These are phyloP conservation scores for Prochilodus magdalenae DNA, from an alignment of 2,113 vertebrate species.

Conservation along the genomic window DNA sequence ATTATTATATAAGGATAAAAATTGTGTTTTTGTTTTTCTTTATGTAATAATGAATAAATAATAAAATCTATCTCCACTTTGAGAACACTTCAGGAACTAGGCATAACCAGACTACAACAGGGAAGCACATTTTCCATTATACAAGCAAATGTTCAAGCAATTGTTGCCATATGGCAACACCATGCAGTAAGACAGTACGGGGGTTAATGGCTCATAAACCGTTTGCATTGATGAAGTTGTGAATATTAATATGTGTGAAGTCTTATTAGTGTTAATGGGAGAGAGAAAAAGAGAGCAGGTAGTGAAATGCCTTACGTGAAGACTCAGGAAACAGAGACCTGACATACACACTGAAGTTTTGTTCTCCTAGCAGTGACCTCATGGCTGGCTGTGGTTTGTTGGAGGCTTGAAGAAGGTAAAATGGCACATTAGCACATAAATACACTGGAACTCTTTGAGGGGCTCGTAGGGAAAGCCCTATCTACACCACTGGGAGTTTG, in stretches of 20 bases:
- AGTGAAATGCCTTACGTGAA: not conserved
- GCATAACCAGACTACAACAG: too few relatives aligned
- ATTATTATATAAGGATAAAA: too few relatives aligned
- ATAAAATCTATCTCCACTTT: too few relatives aligned
- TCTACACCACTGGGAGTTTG: constrained; percentile 46
- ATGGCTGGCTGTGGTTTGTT: constrained; percentile 22
- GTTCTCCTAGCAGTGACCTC: constrained; percentile 43
- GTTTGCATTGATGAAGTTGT: too few relatives aligned
- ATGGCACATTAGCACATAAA: constrained; percentile 65
- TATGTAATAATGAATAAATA: too few relatives aligned
- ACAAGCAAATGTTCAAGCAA: too few relatives aligned
- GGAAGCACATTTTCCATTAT: too few relatives aligned
- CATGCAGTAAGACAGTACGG: too few relatives aligned
- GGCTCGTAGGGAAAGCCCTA: constrained; percentile 31
- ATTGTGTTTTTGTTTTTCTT: too few relatives aligned
- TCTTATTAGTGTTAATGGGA: not conserved
- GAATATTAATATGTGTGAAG: not conserved
- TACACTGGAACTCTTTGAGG: constrained; percentile 42
- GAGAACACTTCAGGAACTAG: too few relatives aligned
- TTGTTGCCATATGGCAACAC: too few relatives aligned
- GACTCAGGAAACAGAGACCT: constrained; percentile 6
- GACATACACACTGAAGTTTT: constrained; percentile 36
- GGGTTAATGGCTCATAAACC: not conserved
- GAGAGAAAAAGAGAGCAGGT: not conserved
- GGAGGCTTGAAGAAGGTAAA: constrained; percentile 35